Evolutionary conservation across 2,113 vertebrate genomes (phyloP), one percentile per base, ranked within the genome.

Genomic region (Otus sunia): DNA sequence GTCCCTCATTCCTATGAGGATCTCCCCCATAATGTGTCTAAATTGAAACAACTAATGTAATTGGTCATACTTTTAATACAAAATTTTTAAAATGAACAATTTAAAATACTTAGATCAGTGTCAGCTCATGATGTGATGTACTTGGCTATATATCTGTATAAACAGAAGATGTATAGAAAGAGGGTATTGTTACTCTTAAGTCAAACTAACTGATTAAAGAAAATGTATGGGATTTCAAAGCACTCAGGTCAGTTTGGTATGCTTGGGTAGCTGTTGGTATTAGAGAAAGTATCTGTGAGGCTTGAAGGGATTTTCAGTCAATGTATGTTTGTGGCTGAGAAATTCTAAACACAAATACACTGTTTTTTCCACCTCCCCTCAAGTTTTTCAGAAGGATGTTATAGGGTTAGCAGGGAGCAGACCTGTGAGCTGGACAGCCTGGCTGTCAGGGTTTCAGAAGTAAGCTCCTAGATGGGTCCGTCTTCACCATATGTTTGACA

Each of bases 391-490:
- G 62, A 56, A 80, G n/a, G 36, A 30, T 1, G 4, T 43, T 63
- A 39, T 5, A 39, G 37, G 9, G 23, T 58, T 47, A 59, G 20
- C 50, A 71, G 29, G 62, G 36, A 80, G 36, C 29, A 19, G 32
- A 80, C 49, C 76, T 1, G 1, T 30, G 49, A 58, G 25, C 55
- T 75, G 43, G 50, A 36, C 32, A 56, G 32, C 26, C 59, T 62
- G 59, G 27, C 23, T 27, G 8, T 37, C 2, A 2, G 41, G 19
- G 16, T 63, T 69, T 69, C 12, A 30, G 36, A 73, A 68, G 41
- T 23, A 26, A 39, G 36, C 29, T 73, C 29, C 27, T 36, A 45
- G 32, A 32, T 5, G 3, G 6, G 13, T 63, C 20, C 0, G 0
- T 34, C 39, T 71, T 5, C 12, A 37, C 9, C 9, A 56, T 4